Evolutionary conservation across 2,888 invertebrate species (phyloP), one percentile per base, ranked within the genome.

Genomic region (Myathropa florea): DNA sequence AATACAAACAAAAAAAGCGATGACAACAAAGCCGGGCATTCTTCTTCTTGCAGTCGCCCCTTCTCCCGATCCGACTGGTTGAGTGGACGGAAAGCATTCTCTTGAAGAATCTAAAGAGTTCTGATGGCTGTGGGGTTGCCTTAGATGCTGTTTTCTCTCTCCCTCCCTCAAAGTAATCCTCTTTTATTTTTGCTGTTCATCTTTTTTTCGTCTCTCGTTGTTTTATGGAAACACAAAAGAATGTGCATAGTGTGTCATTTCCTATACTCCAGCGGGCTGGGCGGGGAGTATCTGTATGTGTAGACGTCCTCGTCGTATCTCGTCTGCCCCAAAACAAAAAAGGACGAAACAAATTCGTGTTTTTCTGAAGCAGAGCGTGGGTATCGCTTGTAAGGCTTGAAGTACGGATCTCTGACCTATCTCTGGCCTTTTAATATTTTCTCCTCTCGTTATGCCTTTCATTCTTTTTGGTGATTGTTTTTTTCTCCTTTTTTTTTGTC

Each of bases 211-310:
- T 46, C 36, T 46, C 36, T 68, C 73, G 55, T 82, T 78, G 73
- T 78, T 83, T 78, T 71, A 70, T 78, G 60, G 24, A 68, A 72
- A 70, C 61, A 75, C 77, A 86, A 83, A 78, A 83, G 83, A 83
- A 78, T 86, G 86, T 73, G 82, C 82, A 86, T 86, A 75, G 75
- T 75, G 82, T 85, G 82, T 82, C 85, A 85, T 85, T 73, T 73
- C 65, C 82, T 82, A 78, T 73, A 85, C 77, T 85, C 73, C 60
- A 77, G 73, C 68, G 70, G 76, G 68, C 33, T 12, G 33, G 33
- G 12, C 33, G 3, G 33, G 3, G 12, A 33, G 33, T 33, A 12
- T 12, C 65, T 75, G 46, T 46, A 46, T 46, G n/a, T 46, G n/a
- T 18, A 46, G 46, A 46, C 46, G 18, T 46, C 46, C 46, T 46